A percentile compares a stretch with the other conserved stretches of the same genome.
These are phyloP conservation scores for Gisinianus flammeolus DNA, from an alignment of 2,888 invertebrate species.

Conservation along the genomic window DNA sequence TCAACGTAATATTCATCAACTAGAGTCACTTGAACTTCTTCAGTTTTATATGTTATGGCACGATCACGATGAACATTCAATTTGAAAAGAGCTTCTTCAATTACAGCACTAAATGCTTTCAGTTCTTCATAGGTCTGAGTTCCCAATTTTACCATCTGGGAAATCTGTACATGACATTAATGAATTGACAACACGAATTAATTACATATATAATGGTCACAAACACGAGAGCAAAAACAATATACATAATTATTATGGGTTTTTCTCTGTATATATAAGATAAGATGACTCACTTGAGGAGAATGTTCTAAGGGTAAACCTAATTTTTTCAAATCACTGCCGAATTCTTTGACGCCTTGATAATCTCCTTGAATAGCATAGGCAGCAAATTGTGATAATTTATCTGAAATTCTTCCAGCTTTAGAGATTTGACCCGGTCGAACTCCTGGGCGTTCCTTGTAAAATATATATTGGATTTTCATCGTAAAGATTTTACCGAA, in stretches of 20 bases:
- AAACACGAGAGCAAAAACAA: not conserved
- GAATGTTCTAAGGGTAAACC: conserved; percentile 97
- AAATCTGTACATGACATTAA: conserved; percentile 70
- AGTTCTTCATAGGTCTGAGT: conserved; percentile 87
- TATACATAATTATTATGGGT: not conserved
- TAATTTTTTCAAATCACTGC: conserved; percentile 88
- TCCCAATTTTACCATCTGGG: conserved; percentile 94
- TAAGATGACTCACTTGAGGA: conserved; percentile 75
- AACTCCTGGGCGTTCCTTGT: conserved; percentile 96
- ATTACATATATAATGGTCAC: not conserved
- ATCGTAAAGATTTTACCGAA: conserved; percentile 99
- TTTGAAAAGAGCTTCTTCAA: conserved; percentile 92
- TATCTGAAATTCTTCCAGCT: conserved; percentile 88
- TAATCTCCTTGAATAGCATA: conserved; percentile 93
- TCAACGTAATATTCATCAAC: conserved; percentile 93
- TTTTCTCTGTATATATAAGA: not conserved
- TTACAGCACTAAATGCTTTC: conserved; percentile 85
- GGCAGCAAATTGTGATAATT: conserved; percentile 89
- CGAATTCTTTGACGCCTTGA: conserved; percentile 91
- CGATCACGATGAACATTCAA: conserved; percentile 84
- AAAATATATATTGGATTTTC: conserved; percentile 95
- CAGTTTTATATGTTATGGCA: conserved; percentile 90
- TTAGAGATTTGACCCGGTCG: conserved; percentile 93
- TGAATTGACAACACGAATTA: not conserved
- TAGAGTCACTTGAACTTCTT: conserved; percentile 91